Conservation (phyloP, 2,888 invertebrate genomes). For the Lamproptera curius region DNA sequence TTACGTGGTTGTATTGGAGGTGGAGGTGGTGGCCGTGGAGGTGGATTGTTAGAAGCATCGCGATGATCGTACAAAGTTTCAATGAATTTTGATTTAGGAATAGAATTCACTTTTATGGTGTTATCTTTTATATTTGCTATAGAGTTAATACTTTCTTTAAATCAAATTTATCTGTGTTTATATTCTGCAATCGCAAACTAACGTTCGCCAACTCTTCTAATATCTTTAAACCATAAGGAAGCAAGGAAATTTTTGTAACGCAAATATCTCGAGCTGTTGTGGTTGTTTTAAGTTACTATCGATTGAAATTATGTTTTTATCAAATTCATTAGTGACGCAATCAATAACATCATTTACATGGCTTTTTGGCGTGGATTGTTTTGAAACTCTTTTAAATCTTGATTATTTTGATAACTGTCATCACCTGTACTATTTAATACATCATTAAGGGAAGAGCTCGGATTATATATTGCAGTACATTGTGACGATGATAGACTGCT, state of each 20-base stretch:
- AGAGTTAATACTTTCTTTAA: slow-evolving; percentile 22
- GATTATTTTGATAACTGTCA: slow-evolving; percentile 41
- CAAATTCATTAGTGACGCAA: slow-evolving; percentile 52
- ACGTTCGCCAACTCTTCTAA: slow-evolving; percentile 83
- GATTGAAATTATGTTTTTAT: slow-evolving; percentile 30
- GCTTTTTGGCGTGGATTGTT: slow-evolving; percentile 36
- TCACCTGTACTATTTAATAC: slow-evolving; percentile 70
- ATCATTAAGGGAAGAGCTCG: slow-evolving; percentile 79
- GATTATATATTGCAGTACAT: slow-evolving; percentile 84
- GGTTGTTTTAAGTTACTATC: slow-evolving; percentile 43
- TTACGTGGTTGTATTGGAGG: slow-evolving; percentile 66
- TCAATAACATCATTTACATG: slow-evolving; percentile 68
- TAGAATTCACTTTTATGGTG: neutral
- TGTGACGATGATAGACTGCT: slow-evolving; percentile 82
- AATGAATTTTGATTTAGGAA: neutral
- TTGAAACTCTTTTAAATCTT: slow-evolving; percentile 31
- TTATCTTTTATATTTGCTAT: neutral
- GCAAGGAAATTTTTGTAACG: slow-evolving; percentile 79
- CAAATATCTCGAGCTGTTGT: slow-evolving; percentile 81
- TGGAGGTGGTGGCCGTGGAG: slow-evolving; percentile 30
- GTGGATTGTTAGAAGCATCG: neutral
- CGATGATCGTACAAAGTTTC: neutral
- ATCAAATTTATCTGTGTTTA: slow-evolving; percentile 40
- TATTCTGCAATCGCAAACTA: slow-evolving; percentile 72
- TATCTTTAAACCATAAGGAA: slow-evolving; percentile 84